Base-by-base conservation (phyloP, 2,888 invertebrate genomes). In the Orthosia gracilis region DNA sequence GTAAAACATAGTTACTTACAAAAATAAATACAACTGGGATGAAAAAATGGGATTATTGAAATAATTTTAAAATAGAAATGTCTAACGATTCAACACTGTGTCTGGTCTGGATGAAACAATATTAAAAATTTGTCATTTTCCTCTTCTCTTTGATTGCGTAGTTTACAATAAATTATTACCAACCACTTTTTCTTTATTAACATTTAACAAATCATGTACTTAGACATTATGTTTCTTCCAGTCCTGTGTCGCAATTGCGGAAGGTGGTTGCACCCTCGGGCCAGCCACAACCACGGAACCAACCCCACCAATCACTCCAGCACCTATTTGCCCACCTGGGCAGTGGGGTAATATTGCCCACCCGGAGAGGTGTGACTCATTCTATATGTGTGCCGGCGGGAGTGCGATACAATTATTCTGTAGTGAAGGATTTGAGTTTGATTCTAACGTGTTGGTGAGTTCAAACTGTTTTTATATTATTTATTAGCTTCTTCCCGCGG, bases 371-470 rank as follows among this genome's bases (percentile, higher is more conserved):
- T 85, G 85, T 61, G 52, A 78, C 23, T 76, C 78, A 4, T 85
- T 84, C 62, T 85, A 87, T 59, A 82, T 89, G 82, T 93, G 93
- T 59, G 73, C 85, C 0, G 88, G 81, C 3, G 92, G 91, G 0
- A 73, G 58, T 3, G 78, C 87, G 0, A 82, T 89, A n/a, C 86
- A 79, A 13, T 68, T 90, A 15, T 83, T 69, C 57, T 92, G 92
- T 65, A 81, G 80, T 3, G 74, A 78, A 1, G 91, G 90, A 3
- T 87, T 84, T 9, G 91, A 92, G 68, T 92, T 87, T 40, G 87
- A 91, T 68, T 81, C 83, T 2, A 49, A 54, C 2, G 0, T 18
- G 4, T 57, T 0, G 23, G 84, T 84, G 50, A 82, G 77, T 65
- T 23, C 7, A 13, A 12, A 61, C 26, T 9, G 0, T 18, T 13